A percentile compares a stretch with the other conserved stretches of the same genome.
Conservation (phyloP, 2,888 invertebrate genomes). For the Rugalucina vietnamica region DNA sequence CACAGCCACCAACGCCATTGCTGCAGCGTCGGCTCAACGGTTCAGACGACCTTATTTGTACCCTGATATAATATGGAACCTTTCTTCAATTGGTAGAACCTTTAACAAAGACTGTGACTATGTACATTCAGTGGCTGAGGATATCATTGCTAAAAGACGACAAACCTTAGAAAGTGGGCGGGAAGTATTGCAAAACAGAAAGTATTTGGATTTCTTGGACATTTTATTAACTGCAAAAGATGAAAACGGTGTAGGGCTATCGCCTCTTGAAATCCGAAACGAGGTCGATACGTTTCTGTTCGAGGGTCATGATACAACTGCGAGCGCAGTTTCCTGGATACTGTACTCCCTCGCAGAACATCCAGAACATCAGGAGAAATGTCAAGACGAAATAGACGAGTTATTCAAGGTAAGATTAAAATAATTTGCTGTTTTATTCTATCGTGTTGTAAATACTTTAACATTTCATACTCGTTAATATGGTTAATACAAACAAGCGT, state of each 20-base stretch:
- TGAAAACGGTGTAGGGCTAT: slow-evolving; percentile 75
- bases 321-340: slow-evolving; percentile 77
- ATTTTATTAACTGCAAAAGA: slow-evolving; percentile 75
- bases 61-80: background rate
- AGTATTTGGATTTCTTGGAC: slow-evolving; percentile 72
- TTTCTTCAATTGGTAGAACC: background rate
- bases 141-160: background rate
- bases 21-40: too few relatives aligned
- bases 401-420: slow-evolving; percentile 65
- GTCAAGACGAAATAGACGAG: slow-evolving; percentile 73
- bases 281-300: slow-evolving; percentile 69
- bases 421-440: too few relatives aligned
- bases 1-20: too few relatives aligned
- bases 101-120: background rate
- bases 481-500: too few relatives aligned
- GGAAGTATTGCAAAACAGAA: too few relatives aligned
- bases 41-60: background rate
- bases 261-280: slow-evolving; percentile 75
- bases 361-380: slow-evolving; percentile 68
- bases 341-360: slow-evolving; percentile 73
- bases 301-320: too few relatives aligned
- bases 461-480: too few relatives aligned
- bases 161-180: background rate
- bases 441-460: too few relatives aligned
- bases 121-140: background rate